Evolutionary conservation across 2,113 vertebrate genomes (phyloP).

Genomic region (Cyprinodon variegatus): DNA sequence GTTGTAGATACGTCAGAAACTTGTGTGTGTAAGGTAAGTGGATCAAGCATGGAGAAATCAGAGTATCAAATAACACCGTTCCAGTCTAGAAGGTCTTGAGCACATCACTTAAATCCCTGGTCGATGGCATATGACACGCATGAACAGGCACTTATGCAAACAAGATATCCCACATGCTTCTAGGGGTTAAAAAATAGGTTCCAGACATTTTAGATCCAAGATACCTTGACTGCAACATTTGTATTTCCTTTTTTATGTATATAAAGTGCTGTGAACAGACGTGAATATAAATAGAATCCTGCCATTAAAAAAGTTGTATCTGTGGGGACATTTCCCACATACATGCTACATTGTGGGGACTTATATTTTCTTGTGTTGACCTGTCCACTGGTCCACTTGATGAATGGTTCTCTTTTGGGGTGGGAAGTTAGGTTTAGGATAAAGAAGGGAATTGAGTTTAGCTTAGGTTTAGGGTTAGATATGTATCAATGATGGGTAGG

Average conservation of each 20-base stretch:
- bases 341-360: conserved; percentile 17
- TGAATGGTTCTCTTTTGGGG: too few relatives aligned
- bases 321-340: too few relatives aligned
- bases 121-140: conserved; percentile 5
- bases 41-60: conserved; percentile 42
- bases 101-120: conserved; percentile 32
- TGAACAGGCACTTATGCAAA: not conserved
- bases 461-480: too few relatives aligned
- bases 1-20: conserved; percentile 32
- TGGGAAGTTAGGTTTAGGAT: too few relatives aligned
- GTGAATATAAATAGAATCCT: not conserved
- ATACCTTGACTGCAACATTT: not conserved
- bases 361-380: too few relatives aligned
- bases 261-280: not conserved
- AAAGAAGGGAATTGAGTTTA: too few relatives aligned
- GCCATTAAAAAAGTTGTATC: too few relatives aligned
- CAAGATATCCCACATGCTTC: not conserved
- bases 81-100: conserved; percentile 42
- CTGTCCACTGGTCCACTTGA: too few relatives aligned
- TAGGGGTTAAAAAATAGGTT: not conserved
- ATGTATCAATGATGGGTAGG: too few relatives aligned
- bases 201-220: not conserved
- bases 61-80: conserved; percentile 49
- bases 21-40: conserved; percentile 14
- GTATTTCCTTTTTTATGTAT: not conserved